Base-by-base conservation (phyloP, 2,797 vertebrate species). In the Aselliscus stoliczkanus region DNA sequence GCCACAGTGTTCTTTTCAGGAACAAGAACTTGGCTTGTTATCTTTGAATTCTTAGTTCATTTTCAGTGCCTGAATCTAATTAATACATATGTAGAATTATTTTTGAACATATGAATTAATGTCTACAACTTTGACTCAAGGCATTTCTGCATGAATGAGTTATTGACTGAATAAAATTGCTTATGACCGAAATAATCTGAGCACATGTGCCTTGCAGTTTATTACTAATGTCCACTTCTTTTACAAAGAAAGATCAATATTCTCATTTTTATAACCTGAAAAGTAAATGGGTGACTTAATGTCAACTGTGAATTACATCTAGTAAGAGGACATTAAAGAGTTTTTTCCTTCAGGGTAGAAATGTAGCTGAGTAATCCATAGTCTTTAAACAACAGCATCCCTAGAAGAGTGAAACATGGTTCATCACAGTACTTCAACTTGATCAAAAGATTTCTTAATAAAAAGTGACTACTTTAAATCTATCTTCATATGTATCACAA, bases 261-360 rank as follows among this genome's bases (percentile, higher is more conserved):
- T 50, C 47, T 88, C 56, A n/a, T n/a, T 96, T 90, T 93, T 64
- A 69, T 90, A 62, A 79, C 7, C 15, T 77, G 60, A 77, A 94
- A 87, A 84, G 27, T 77, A 87, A 86, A 65, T 77, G 12, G 12
- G 60, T 50, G 39, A 90, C 34, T 67, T 69, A 82, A 90, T 72
- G 34, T 85, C 29, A 56, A 20, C 56, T 81, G 10, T 76, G 29
- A 87, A 44, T 75, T 9, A 42, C 2, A 82, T 64, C 17, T 44
- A 18, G 7, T 47, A 82, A 82, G n/a, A 69, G 0, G 2, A 86
- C 7, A 69, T 25, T 54, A 62, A 47, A 72, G 25, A 37, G 34
- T 62, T 58, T 93, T 44, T 62, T 75, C 25, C 62, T 67, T 47
- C 34, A 87, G 15, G 8, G 52, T 39, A 54, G 31, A 96, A 67